Evolutionary conservation across 1,140 invertebrate genomes (phyloP), one percentile per base, ranked within the genome.

Genomic region (Lordiphosa mommai): DNA sequence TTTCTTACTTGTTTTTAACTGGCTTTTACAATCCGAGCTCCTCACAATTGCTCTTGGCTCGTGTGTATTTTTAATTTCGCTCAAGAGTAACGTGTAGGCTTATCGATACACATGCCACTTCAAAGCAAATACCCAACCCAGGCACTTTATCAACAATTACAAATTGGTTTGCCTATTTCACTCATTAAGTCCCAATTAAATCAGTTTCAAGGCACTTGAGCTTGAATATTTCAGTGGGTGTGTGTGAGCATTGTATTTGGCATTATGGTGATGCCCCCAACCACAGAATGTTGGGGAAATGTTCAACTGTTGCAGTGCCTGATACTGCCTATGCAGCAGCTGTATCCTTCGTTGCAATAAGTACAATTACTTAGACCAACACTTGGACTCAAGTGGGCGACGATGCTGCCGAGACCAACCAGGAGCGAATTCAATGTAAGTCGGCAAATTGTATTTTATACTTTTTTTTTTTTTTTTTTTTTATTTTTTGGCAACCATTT

Each of bases 111-210:
- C n/a, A n/a, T n/a, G n/a, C n/a, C n/a, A n/a, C n/a, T n/a, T n/a
- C n/a, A n/a, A n/a, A n/a, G n/a, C n/a, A n/a, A n/a, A n/a, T n/a
- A n/a, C n/a, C 17, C 17, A 7, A 41, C 13, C 7, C 32, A 32
- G 32, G 12, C 14, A 27, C 30, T 56, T 43, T 9, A 43, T 27
- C 27, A 27, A 17, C 40, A 27, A 27, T 27, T 43, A 17, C 40
- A 43, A 41, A 43, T 43, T 23, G 1, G 20, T 6, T 5, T 23
- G 20, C 20, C 20, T 6, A 23, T 6, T 23, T 2, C 20, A 33
- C 30, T 72, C 56, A 72, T 72, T 67, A 68, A 47, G 27, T 32
- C 29, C 32, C 71, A 64, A 68, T 68, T 73, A 66, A 68, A 68
- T 68, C 58, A 47, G 58, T 63, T 47, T 38, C 30, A 61, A 56